Evolutionary conservation across 2,113 vertebrate genomes (phyloP), one percentile per base, ranked within the genome.

Genomic region (Leiothrix lutea): DNA sequence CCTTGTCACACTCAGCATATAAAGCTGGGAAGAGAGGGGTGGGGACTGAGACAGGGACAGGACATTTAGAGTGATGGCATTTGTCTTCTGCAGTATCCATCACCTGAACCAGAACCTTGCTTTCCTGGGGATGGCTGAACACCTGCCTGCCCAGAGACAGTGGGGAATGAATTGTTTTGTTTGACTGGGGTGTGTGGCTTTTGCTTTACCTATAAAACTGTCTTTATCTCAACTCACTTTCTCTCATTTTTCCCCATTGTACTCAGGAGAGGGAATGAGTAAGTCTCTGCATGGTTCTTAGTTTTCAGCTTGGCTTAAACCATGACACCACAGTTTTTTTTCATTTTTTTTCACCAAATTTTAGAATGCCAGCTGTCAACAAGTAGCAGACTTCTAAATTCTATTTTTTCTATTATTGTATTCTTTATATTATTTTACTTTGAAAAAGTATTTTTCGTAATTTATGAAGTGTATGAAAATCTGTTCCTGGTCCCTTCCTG

Each of bases 31-130:
- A 18, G 45, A 64, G 48, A 54, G 14, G 8, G 21, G 2, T 38
- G 36, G 36, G 33, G 21, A 10, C 35, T 0, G 11, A 18, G 57
- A 36, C 33, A 47, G 25, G 33, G 51, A 22, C 17, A 21, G 18
- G 22, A 45, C 0, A 0, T 54, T 33, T 18, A 33, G 6, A 45
- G n/a, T 9, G 14, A 14, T 8, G 47, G 13, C 2, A 0, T 62
- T 53, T 61, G 10, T 25, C 33, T 45, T 45, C 40, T 33, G 22
- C 12, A 45, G 21, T 17, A 33, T 14, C 4, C 5, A 11, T 17
- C 18, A 15, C 11, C 3, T 11, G 26, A 22, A 22, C n/a, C 58
- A 42, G 67, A 33, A 31, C 17, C 10, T 23, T 33, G 17, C 11
- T 33, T 45, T 72, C 18, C 40, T 54, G 40, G 48, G 48, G 14